Conservation (phyloP, 1,140 invertebrate genomes). For the Manduca sexta region DNA sequence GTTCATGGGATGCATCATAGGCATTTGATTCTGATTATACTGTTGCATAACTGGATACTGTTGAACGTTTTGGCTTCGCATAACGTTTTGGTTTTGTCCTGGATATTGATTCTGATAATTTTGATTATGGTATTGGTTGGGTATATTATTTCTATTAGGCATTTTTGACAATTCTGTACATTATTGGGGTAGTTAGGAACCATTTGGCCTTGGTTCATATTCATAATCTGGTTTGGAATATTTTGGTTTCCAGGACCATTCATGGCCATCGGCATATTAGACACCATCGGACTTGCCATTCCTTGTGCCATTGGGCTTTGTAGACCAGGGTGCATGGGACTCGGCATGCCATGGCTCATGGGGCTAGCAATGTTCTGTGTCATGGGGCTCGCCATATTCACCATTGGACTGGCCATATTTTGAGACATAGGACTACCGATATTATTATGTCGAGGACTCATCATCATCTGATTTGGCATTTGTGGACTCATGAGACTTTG, state of each 20-base stretch:
- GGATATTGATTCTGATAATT: conserved; percentile 49
- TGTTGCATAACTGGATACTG: conserved; percentile 53
- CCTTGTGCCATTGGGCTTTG: conserved; percentile 49
- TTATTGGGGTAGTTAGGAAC: conserved; percentile 38
- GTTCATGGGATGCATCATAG: conserved; percentile 53
- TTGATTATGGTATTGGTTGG: conserved; percentile 49
- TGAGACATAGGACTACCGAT: conserved; percentile 61
- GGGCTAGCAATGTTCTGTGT: conserved; percentile 56
- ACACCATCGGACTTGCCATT: conserved; percentile 55
- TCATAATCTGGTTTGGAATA: conserved; percentile 39
- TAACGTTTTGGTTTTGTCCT: conserved; percentile 36
- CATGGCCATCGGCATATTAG: conserved; percentile 56
- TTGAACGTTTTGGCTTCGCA: conserved; percentile 28
- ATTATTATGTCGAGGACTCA: conserved; percentile 63
- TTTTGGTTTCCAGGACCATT: conserved; percentile 38
- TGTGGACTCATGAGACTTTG: conserved; percentile 65
- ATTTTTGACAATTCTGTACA: conserved; percentile 45
- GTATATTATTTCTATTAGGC: conserved; percentile 47
- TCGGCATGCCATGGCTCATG: conserved; percentile 62
- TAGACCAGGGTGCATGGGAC: conserved; percentile 62
- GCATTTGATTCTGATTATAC: conserved; percentile 21
- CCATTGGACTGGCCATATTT: conserved; percentile 58
- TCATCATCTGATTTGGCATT: conserved; percentile 61
- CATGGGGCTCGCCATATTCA: conserved; percentile 59
- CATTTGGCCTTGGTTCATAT: conserved; percentile 38